Base-by-base conservation (phyloP, 2,797 vertebrate species). In the Sebastes trivittatus region DNA sequence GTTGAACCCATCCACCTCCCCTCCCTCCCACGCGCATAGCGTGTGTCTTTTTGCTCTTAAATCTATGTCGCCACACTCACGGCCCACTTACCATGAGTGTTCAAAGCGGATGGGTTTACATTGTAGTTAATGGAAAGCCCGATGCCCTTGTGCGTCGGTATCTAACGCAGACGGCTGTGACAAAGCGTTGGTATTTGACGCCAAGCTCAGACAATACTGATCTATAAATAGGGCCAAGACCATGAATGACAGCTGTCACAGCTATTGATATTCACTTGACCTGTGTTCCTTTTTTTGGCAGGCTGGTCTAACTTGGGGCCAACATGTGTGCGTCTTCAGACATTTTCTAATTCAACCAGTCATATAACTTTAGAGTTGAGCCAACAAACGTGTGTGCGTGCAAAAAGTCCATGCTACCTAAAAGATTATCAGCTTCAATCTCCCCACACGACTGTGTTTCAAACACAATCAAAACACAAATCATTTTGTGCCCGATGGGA, bases 231-330 rank as follows among this genome's bases (percentile, higher is more conserved):
- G 49, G 72, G 27, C 30, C 63, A n/a, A 68, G 67, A 64, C 18
- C n/a, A 58, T 85, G 80, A 87, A 68, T 86, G 80, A 88, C 82
- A 88, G 76, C 84, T 86, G 87, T 87, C 81, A 87, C 22, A 77
- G 54, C 60, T 75, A 72, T 58, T 78, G 60, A 62, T 77, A 67
- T 64, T 82, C 80, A 72, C 22, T 49, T 83, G 65, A 84, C 77
- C 80, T 60, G n/a, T 54, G 34, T 46, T 77, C 75, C 58, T 74
- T 72, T n/a, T 85, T 85, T 85, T 78, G 61, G 68, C 46, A 25
- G 27, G 61, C 49, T 72, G 65, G 59, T 64, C 56, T 59, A 66
- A 46, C 70, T 87, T 34, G 46, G 46, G 72, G 56, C 23, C 32
- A 25, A 27, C 75, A 32, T 11, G 20, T 52, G 10, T 30, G 2